Percentiles rank a stretch among this genome's conserved stretches.
phyloP scores from a whole-genome alignment of 2,888 invertebrate genomes.

The Ichneumoninae sp. region DNA sequence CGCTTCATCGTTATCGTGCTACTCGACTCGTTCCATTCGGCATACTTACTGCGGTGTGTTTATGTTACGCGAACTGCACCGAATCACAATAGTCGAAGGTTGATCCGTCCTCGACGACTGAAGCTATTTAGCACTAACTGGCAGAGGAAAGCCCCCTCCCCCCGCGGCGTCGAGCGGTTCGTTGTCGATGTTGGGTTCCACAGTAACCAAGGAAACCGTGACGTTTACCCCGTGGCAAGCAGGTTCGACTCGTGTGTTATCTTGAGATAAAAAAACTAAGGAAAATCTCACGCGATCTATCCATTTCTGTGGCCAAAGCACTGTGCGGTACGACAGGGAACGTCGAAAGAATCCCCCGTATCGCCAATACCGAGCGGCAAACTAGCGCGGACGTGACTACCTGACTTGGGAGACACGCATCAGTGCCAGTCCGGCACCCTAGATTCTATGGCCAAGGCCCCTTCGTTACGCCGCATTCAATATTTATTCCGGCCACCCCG shows the following conservation, averaged over 20 bases:
- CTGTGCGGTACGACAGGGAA: neutral
- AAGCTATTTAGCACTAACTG: neutral
- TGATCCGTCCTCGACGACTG: conserved; percentile 20
- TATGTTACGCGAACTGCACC: neutral
- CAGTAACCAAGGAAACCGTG: conserved; percentile 74
- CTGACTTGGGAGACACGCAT: neutral
- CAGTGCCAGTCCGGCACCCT: conserved; percentile 31
- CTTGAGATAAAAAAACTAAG: neutral
- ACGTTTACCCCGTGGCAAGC: neutral
- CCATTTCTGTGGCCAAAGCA: neutral
- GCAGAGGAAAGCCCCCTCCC: neutral
- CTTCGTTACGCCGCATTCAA: conserved; percentile 24
- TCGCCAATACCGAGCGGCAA: neutral
- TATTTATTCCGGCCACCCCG: conserved; percentile 59
- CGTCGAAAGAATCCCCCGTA: neutral
- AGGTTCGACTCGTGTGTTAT: conserved; percentile 9
- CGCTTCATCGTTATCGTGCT: neutral
- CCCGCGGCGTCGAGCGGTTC: neutral
- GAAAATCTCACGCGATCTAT: conserved; percentile 3
- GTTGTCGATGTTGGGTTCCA: conserved; percentile 70
- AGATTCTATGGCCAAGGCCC: conserved; percentile 25
- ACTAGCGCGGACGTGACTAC: neutral
- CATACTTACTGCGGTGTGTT: neutral
- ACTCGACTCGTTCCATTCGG: neutral
- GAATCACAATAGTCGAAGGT: neutral